These are phyloP conservation scores for Pachyramphus minor DNA, from an alignment of 2,113 vertebrate genomes.

Conservation along the genomic window DNA sequence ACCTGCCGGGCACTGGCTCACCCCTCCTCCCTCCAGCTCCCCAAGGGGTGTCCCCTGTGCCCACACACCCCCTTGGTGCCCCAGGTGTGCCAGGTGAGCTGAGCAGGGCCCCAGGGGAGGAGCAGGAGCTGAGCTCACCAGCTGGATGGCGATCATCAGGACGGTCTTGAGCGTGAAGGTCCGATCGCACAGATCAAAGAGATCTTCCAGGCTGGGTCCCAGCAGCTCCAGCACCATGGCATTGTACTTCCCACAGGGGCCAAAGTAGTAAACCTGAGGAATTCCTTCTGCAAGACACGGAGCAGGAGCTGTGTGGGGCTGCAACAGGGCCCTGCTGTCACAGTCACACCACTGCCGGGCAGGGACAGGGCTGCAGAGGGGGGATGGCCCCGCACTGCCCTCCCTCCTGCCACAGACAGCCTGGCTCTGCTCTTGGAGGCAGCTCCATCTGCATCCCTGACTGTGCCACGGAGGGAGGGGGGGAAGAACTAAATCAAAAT, in stretches of 20 bases:
- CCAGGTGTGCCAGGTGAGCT: neutral
- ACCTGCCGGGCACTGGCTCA: neutral
- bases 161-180: conserved; percentile 98
- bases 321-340: neutral
- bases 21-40: neutral
- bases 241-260: conserved; percentile 97
- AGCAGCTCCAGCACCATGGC: conserved; percentile 98
- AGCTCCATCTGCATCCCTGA: conserved; percentile 2
- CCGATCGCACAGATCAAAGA: conserved; percentile 96
- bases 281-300: conserved; percentile 85
- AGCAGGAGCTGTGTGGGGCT: neutral
- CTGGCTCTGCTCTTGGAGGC: neutral
- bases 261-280: conserved; percentile 99
- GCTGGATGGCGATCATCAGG: conserved; percentile 98
- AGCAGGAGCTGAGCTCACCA: conserved; percentile 72
- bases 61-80: neutral
- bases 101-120: neutral
- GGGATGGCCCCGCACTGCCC: neutral
- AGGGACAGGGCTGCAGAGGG: neutral
- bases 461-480: neutral
- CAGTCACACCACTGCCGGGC: accelerated
- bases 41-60: accelerated
- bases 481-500: neutral
- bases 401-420: neutral
- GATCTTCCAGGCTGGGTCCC: conserved; percentile 95